Percentiles rank a stretch among this genome's conserved stretches.
phyloP scores from a whole-genome alignment of 1,140 invertebrate genomes.

The Oppia nitens region DNA sequence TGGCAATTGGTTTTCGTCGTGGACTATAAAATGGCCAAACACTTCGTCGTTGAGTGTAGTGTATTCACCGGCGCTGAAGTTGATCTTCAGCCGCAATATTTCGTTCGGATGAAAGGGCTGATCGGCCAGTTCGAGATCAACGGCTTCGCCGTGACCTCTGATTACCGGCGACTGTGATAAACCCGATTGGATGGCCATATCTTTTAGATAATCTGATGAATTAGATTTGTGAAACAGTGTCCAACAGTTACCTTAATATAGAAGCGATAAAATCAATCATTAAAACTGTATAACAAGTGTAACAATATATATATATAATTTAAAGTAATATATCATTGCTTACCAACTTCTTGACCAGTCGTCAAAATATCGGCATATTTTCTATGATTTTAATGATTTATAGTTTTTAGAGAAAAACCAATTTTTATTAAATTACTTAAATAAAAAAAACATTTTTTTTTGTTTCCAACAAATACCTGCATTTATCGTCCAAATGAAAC shows the following conservation, averaged over 20 bases:
- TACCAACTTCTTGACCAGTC: too few species aligned
- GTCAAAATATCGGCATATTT: slow-evolving; percentile 7
- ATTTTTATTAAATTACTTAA: too few species aligned
- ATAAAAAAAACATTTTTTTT: too few species aligned
- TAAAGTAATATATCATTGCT: too few species aligned
- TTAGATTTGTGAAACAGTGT: slow-evolving; percentile 4
- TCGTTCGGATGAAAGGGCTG: slow-evolving; percentile 13
- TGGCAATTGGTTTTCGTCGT: slow-evolving; percentile 8
- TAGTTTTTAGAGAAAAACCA: too few species aligned
- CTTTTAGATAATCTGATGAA: not conserved
- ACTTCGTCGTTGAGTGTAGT: slow-evolving; percentile 4
- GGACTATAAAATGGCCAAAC: slow-evolving; percentile 1
- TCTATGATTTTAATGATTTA: too few species aligned
- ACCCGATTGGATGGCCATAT: slow-evolving; percentile 7
- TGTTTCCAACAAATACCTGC: not conserved
- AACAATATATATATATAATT: too few species aligned
- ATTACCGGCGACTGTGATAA: slow-evolving; percentile 5
- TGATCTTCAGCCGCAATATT: slow-evolving; percentile 12
- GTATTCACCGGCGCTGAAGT: slow-evolving; percentile 4
- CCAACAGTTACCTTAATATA: slow-evolving; percentile 8
- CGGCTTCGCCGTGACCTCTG: not conserved
- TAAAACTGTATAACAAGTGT: not conserved
- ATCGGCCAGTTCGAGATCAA: slow-evolving; percentile 6
- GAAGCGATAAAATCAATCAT: not conserved
- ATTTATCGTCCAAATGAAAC: slow-evolving; percentile 4